These are phyloP conservation scores for Apostichopus californicus DNA, from an alignment of 35 echinoderm and acorn worm genomes.

Conservation along the genomic window DNA sequence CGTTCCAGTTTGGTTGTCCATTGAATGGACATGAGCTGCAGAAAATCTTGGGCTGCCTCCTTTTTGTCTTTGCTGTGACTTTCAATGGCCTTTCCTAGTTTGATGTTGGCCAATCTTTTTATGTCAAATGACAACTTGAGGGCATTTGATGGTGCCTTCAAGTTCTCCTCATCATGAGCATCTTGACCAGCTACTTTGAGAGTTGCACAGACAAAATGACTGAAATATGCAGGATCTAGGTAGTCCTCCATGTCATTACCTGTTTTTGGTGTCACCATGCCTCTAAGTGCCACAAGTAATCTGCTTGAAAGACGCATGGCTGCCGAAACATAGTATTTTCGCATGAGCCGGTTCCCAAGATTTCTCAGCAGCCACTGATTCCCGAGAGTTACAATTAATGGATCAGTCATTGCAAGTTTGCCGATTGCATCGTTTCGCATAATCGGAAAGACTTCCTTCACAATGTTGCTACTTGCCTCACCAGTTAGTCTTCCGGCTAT, in stretches of 20 bases:
- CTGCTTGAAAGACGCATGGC: slow-evolving; percentile 49
- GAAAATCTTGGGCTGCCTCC: slow-evolving; percentile 34
- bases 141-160: slow-evolving; percentile 55
- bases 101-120: slow-evolving; percentile 51
- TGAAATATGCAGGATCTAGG: slow-evolving; percentile 41
- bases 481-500: neutral
- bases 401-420: neutral
- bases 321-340: slow-evolving; percentile 56
- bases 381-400: slow-evolving; percentile 35
- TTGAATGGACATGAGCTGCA: slow-evolving; percentile 34
- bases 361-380: slow-evolving; percentile 45
- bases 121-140: slow-evolving; percentile 55
- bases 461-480: neutral
- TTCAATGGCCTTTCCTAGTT: slow-evolving; percentile 39
- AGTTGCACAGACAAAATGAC: slow-evolving; percentile 16
- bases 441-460: slow-evolving; percentile 53
- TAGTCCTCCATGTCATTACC: slow-evolving; percentile 49
- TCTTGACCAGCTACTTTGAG: slow-evolving; percentile 30
- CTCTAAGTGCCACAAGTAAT: slow-evolving; percentile 40
- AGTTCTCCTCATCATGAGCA: slow-evolving; percentile 36
- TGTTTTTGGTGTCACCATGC: neutral
- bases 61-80: neutral
- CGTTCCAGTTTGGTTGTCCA: slow-evolving; percentile 45
- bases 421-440: slow-evolving; percentile 58
- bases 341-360: slow-evolving; percentile 55